A percentile compares a stretch with the other conserved stretches of the same genome.
Conservation (phyloP, 2,797 vertebrate species). For the Sorex maritimensis region DNA sequence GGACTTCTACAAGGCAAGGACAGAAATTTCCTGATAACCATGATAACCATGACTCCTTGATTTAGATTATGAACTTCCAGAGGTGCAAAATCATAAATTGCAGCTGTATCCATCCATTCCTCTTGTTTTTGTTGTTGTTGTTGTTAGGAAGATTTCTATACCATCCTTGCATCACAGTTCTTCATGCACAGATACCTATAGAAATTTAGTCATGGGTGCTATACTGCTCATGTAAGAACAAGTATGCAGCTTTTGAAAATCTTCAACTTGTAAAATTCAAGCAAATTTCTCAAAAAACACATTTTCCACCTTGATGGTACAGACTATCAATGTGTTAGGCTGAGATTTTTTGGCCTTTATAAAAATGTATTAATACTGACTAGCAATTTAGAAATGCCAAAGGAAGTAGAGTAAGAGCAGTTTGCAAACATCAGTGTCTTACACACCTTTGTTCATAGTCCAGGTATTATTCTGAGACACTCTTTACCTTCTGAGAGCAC, state of each 20-base stretch:
- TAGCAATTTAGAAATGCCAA: background rate
- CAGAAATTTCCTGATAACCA: background rate
- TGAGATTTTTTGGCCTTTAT: background rate
- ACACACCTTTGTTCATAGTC: background rate
- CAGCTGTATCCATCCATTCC: background rate
- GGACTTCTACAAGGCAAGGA: background rate
- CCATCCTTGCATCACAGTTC: background rate
- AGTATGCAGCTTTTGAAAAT: background rate
- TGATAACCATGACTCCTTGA: background rate
- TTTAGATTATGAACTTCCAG: background rate
- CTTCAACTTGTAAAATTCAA: background rate
- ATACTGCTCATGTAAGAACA: background rate
- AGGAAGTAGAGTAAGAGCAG: background rate
- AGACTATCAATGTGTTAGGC: background rate
- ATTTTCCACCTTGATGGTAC: background rate
- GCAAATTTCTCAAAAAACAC: background rate
- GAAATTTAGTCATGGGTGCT: background rate
- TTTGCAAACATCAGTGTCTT: background rate
- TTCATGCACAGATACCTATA: background rate
- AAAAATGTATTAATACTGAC: background rate
- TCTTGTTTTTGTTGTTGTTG: background rate
- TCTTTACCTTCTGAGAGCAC: background rate
- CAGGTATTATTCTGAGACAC: background rate
- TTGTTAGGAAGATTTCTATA: background rate
- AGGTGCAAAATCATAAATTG: background rate